Conservation (phyloP, 1,140 invertebrate genomes). For the Drosophila nigrodunni region DNA sequence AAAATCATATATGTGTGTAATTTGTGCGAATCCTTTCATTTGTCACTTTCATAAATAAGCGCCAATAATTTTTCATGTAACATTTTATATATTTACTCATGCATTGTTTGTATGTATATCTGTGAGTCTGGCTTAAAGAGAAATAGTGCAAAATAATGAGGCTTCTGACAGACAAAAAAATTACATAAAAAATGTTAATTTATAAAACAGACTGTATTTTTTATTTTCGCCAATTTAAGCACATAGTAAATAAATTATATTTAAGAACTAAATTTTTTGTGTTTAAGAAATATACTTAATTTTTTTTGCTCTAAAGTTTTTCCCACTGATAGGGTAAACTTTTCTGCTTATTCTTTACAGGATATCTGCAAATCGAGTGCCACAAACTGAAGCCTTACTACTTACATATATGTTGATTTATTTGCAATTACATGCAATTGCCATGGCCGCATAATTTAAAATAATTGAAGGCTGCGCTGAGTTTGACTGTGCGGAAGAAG, state of each 20-base stretch:
- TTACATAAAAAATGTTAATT: no score
- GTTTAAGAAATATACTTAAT: no score
- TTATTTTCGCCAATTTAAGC: no score
- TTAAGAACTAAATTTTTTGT: no score
- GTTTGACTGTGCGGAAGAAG: conserved; percentile 17
- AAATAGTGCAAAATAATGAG: neutral
- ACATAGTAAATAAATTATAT: no score
- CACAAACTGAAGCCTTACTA: neutral
- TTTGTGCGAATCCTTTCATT: conserved; percentile 48
- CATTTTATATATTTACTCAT: conserved; percentile 25
- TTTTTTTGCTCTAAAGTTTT: no score
- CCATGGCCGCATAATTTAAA: conserved; percentile 51
- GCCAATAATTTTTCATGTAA: conserved; percentile 49
- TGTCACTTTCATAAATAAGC: conserved; percentile 57
- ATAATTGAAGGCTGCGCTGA: conserved; percentile 44
- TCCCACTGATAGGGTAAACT: no score
- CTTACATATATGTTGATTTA: conserved; percentile 27
- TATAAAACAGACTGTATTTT: no score
- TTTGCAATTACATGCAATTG: conserved; percentile 51
- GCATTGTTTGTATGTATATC: neutral
- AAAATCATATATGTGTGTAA: conserved; percentile 50
- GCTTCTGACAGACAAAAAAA: neutral
- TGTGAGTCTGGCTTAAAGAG: neutral
- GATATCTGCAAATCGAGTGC: neutral
- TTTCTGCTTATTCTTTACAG: neutral